Conservation (phyloP, 2,113 vertebrate species). For the Microtus ochrogaster region DNA sequence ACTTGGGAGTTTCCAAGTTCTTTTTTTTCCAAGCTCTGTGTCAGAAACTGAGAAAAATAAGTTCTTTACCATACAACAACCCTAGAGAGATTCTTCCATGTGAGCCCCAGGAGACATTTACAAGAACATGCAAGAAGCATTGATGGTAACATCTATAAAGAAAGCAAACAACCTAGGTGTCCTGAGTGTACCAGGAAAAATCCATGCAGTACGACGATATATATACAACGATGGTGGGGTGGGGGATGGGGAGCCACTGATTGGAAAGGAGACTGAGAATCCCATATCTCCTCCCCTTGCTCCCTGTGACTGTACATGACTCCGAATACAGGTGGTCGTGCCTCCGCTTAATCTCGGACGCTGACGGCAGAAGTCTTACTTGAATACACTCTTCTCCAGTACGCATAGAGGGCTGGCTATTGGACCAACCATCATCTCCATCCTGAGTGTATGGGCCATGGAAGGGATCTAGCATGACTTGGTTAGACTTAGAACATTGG, state of each 20-base stretch:
- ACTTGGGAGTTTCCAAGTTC: background rate
- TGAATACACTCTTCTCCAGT: background rate
- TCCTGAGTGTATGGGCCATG: background rate
- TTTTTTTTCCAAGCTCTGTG: background rate
- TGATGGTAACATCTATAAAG: background rate
- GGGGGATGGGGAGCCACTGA: background rate
- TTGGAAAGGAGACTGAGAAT: background rate
- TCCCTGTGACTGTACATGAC: background rate
- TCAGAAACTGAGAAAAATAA: background rate
- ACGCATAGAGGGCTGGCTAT: background rate
- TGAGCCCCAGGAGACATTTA: background rate
- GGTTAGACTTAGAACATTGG: background rate
- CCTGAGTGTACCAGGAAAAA: background rate
- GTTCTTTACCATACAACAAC: background rate
- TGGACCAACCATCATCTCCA: background rate
- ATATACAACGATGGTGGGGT: rapidly evolving
- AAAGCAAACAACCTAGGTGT: background rate
- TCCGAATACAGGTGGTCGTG: background rate
- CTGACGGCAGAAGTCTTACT: background rate
- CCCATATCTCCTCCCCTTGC: background rate
- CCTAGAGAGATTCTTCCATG: background rate
- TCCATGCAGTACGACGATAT: background rate
- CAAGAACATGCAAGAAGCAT: background rate
- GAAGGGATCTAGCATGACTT: background rate
- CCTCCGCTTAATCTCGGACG: background rate